Evolutionary conservation across 2,888 invertebrate species (phyloP), one percentile per base, ranked within the genome.

Genomic region (Cataglyphis rosenhaueri): DNA sequence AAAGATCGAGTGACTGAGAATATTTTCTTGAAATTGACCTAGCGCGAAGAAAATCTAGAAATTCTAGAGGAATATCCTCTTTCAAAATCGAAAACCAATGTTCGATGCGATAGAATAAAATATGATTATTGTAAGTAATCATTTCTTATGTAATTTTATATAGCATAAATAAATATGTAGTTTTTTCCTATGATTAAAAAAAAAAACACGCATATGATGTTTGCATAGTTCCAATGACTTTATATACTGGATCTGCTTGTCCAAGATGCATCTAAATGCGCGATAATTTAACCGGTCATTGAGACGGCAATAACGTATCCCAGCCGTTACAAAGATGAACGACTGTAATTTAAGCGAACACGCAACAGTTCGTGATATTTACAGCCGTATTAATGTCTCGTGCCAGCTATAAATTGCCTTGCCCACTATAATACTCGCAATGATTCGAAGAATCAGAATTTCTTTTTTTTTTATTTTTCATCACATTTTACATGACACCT

Each of bases 281-380:
- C 65, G 64, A 65, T 65, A 55, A 82, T 78, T 78, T 52, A 78
- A 78, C 32, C 68, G 78, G 66, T 76, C 65, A 76, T 65, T n/a
- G 66, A 59, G 78, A 52, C 78, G 21, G 62, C 48, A 65, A 82
- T 78, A 82, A 82, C 68, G 38, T 68, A 61, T 78, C 61, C 15
- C n/a, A 68, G 48, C 75, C 79, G 82, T 87, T 75, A 85, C 73
- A 62, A 88, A 87, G 87, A 90, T 86, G 86, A 86, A 81, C 78
- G 74, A 87, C 89, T 90, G 90, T 92, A 92, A 92, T 92, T 92
- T 90, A 87, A 88, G 86, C 89, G 89, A 91, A 92, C 90, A 91
- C 82, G 75, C 81, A 84, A 82, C 84, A 87, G 90, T 92, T 92
- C 90, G 91, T 87, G 86, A 79, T 79, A 79, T 79, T 79, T 79